Conservation (phyloP, 2,113 vertebrate genomes). For the Hemichromis elongatus region DNA sequence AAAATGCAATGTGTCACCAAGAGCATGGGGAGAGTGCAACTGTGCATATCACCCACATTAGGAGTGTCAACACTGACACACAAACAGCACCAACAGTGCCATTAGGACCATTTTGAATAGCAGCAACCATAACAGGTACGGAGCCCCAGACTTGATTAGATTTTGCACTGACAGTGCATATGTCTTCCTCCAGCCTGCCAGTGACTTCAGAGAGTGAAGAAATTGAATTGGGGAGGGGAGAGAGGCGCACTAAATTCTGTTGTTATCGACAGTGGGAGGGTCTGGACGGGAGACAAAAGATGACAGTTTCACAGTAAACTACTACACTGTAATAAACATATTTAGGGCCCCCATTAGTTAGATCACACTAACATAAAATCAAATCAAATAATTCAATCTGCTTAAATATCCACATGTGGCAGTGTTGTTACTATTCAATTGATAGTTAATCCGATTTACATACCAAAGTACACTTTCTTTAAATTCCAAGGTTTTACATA, state of each 20-base stretch:
- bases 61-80: constrained; percentile 20
- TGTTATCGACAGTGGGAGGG: constrained; percentile 52
- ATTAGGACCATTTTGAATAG: constrained; percentile 46
- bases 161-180: constrained; percentile 67
- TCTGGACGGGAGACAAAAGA: constrained; percentile 1
- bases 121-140: constrained; percentile 38
- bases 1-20: neutral
- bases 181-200: constrained; percentile 49
- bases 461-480: neutral
- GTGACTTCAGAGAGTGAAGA: constrained; percentile 23
- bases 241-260: constrained; percentile 38
- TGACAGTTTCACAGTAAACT: neutral
- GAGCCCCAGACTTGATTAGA: constrained; percentile 57
- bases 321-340: neutral
- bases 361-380: neutral
- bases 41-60: constrained; percentile 33
- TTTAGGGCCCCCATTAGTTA: neutral
- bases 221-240: constrained; percentile 50
- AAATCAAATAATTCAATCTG: neutral
- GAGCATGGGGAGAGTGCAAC: neutral
- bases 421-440: neutral
- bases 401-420: neutral
- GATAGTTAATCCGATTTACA: neutral
- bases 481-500: neutral
- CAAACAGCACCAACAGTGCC: constrained; percentile 28